Percentiles rank a stretch among this genome's conserved stretches.
These are phyloP conservation scores for Peromyscus aztecus DNA, from an alignment of 2,797 vertebrate genomes.

Conservation along the genomic window DNA sequence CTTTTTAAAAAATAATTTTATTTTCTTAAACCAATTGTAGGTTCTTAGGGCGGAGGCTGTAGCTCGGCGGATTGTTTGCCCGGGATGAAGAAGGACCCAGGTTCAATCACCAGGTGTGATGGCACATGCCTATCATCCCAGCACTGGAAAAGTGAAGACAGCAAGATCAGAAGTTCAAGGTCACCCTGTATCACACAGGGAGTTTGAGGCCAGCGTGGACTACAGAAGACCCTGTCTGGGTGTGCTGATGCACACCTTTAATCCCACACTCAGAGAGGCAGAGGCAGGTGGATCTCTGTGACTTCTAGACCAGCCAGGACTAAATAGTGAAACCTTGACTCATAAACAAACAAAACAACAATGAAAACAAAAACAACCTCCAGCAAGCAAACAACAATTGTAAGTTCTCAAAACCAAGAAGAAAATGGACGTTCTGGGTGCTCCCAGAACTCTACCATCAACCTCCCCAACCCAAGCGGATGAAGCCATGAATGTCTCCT, in stretches of 20 bases:
- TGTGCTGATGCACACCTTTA: not conserved
- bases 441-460: no score
- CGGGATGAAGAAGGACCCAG: not conserved
- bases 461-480: not conserved
- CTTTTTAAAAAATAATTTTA: not conserved
- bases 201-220: not conserved
- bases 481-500: no score
- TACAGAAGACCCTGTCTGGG: not conserved
- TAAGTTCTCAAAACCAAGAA: not conserved
- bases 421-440: not conserved
- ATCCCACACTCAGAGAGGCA: not conserved
- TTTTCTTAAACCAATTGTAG: not conserved
- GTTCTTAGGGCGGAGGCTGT: not conserved
- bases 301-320: not conserved
- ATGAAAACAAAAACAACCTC: not conserved
- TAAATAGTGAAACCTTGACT: not conserved
- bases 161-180: not conserved
- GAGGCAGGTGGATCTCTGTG: not conserved
- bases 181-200: no score
- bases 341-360: not conserved
- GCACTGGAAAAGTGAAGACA: not conserved
- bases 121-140: not conserved
- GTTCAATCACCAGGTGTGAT: not conserved
- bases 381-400: not conserved
- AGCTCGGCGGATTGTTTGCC: not conserved